A percentile compares a stretch with the other conserved stretches of the same genome.
These are phyloP conservation scores for Aromia moschata DNA, from an alignment of 2,888 invertebrate genomes.

Conservation along the genomic window DNA sequence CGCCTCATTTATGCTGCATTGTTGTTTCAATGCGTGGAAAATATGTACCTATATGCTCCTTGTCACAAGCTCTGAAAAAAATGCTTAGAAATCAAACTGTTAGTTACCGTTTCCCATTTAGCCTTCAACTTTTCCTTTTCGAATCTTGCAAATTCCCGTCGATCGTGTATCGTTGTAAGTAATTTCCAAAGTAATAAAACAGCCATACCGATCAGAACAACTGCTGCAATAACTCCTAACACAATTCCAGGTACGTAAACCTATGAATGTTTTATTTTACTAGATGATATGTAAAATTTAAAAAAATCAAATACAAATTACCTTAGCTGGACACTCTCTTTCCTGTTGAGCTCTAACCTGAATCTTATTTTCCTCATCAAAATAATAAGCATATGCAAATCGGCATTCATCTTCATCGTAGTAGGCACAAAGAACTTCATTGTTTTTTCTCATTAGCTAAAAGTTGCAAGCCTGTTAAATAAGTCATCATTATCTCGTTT, in stretches of 20 bases:
- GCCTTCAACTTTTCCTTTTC: conserved; percentile 98
- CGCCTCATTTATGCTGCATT: too few species aligned
- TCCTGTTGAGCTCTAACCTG: conserved; percentile 81
- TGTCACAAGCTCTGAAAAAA: too few species aligned
- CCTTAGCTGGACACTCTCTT: conserved; percentile 75
- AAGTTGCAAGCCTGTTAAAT: too few species aligned
- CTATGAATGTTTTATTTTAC: too few species aligned
- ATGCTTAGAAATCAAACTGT: too few species aligned
- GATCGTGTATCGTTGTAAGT: conserved; percentile 95
- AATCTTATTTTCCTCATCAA: conserved; percentile 71
- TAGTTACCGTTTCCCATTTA: conserved; percentile 95
- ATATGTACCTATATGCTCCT: too few species aligned
- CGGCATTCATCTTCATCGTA: conserved; percentile 89
- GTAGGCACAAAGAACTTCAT: conserved; percentile 81
- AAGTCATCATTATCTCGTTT: too few species aligned
- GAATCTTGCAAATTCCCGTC: conserved; percentile 96
- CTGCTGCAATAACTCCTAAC: conserved; percentile 94
- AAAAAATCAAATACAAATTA: too few species aligned
- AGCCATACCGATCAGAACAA: conserved; percentile 94
- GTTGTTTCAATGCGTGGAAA: too few species aligned
- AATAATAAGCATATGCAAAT: conserved; percentile 87
- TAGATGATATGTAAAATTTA: too few species aligned
- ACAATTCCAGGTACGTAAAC: conserved; percentile 75
- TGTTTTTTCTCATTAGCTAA: too few species aligned
- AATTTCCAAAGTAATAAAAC: conserved; percentile 96